These are phyloP conservation scores for Germaria angustata DNA, from an alignment of 2,888 invertebrate species.

Conservation along the genomic window DNA sequence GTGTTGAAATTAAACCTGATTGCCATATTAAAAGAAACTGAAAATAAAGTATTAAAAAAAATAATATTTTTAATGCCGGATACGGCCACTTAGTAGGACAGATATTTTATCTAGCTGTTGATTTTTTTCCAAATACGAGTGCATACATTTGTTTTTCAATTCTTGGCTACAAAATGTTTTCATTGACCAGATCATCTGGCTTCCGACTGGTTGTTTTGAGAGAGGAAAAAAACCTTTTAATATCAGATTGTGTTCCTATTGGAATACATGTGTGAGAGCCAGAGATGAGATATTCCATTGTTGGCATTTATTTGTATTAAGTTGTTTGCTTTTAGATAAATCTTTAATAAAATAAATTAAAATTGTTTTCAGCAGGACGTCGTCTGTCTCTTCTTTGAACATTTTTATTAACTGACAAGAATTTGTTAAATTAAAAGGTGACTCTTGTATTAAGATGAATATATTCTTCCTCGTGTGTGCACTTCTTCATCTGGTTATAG, in stretches of 20 bases:
- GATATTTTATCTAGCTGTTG: conserved; percentile 41
- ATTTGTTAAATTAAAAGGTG: neutral
- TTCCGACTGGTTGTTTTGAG: neutral
- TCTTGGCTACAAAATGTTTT: conserved; percentile 30
- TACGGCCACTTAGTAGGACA: conserved; percentile 56
- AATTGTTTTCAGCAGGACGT: neutral
- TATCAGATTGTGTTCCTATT: neutral
- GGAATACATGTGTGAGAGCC: neutral
- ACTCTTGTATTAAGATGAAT: neutral
- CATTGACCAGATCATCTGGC: conserved; percentile 26
- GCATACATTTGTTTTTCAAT: too few relatives aligned
- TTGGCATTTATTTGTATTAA: conserved; percentile 6
- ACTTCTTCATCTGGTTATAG: too few relatives aligned
- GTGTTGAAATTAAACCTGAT: conserved; percentile 61
- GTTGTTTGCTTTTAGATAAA: conserved; percentile 11
- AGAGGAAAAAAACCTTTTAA: neutral
- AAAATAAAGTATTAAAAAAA: conserved; percentile 10
- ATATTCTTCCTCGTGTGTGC: neutral
- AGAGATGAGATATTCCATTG: conserved; percentile 10
- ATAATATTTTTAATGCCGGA: conserved; percentile 57
- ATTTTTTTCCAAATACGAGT: too few relatives aligned
- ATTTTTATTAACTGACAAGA: neutral
- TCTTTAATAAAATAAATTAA: neutral
- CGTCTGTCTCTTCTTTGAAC: neutral
- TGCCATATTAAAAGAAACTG: conserved; percentile 19